Conservation (phyloP, 2,888 invertebrate genomes). For the Agriopis marginaria region DNA sequence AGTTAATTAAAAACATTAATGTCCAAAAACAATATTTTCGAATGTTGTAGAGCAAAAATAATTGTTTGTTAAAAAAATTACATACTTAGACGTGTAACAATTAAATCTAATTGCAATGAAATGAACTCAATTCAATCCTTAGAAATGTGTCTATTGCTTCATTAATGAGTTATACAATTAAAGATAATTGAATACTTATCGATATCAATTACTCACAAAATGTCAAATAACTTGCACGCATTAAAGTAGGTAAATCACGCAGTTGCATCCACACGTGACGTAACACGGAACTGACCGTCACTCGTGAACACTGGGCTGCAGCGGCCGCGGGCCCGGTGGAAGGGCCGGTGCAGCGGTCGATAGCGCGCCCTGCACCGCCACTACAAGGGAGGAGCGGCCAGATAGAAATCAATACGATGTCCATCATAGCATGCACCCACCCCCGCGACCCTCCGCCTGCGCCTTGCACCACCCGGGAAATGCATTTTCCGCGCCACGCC, state of each 20-base stretch:
- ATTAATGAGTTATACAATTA: slow-evolving; percentile 30
- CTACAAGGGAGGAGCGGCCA: slow-evolving; percentile 85
- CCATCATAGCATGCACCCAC: slow-evolving; percentile 88
- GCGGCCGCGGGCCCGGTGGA: slow-evolving; percentile 63
- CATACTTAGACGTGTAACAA: neutral
- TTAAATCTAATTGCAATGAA: slow-evolving; percentile 1
- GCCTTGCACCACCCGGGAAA: slow-evolving; percentile 80
- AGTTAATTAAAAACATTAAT: neutral
- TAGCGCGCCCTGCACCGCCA: slow-evolving; percentile 82
- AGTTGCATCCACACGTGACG: slow-evolving; percentile 71
- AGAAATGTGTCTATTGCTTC: slow-evolving; percentile 22
- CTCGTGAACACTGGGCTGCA: slow-evolving; percentile 61
- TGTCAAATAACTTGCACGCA: slow-evolving; percentile 39
- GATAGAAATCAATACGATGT: slow-evolving; percentile 87
- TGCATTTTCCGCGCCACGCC: slow-evolving; percentile 77
- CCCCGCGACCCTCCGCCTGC: slow-evolving; percentile 86
- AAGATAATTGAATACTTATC: slow-evolving; percentile 33
- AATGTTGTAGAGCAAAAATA: neutral
- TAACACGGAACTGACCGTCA: slow-evolving; percentile 58
- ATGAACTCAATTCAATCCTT: slow-evolving; percentile 11
- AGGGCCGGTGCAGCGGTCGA: slow-evolving; percentile 82
- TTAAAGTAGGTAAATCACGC: slow-evolving; percentile 50
- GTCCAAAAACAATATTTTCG: neutral
- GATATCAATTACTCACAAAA: slow-evolving; percentile 31
- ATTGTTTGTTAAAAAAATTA: neutral